These are phyloP conservation scores for Craseonycteris thonglongyai DNA, from an alignment of 2,113 vertebrate genomes.

Conservation along the genomic window DNA sequence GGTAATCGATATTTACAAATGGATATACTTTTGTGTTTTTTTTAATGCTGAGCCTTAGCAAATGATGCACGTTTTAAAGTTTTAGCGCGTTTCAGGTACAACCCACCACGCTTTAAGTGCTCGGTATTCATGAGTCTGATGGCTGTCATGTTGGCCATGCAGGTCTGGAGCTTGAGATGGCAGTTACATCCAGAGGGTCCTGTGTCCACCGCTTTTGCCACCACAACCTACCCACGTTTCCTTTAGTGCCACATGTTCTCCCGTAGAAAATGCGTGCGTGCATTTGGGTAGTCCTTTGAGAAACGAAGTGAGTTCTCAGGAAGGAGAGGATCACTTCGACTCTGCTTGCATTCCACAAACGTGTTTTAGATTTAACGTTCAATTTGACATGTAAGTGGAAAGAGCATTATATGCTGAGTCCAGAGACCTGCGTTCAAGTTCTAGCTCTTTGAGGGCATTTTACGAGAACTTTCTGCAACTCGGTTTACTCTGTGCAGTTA, in stretches of 20 bases:
- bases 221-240: background rate
- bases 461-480: background rate
- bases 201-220: background rate
- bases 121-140: background rate
- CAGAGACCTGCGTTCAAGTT: background rate
- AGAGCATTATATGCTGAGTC: background rate
- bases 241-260: background rate
- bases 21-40: no score
- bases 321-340: background rate
- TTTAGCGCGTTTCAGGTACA: background rate
- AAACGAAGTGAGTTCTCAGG: background rate
- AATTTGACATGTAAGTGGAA: background rate
- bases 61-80: background rate
- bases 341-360: background rate
- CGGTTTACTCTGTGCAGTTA: background rate
- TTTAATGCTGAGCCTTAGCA: no score
- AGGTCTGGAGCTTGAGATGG: background rate
- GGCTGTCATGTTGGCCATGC: background rate
- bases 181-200: background rate
- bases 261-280: background rate
- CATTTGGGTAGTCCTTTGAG: background rate
- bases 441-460: background rate
- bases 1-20: background rate
- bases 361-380: background rate
- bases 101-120: background rate